Conservation (phyloP, 2,888 invertebrate species). For the Plagiodera versicolora region DNA sequence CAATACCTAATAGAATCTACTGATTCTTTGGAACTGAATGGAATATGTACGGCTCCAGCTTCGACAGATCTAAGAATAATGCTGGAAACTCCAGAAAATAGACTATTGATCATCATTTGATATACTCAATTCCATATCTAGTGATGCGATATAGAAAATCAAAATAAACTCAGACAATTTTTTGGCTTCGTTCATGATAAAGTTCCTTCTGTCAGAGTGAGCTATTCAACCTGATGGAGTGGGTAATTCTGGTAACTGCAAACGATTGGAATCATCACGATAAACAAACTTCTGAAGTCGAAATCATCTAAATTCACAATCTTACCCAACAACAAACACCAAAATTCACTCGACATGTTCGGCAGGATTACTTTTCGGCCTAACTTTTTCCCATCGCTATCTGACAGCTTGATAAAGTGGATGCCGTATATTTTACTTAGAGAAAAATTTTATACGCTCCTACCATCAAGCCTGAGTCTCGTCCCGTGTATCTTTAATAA, state of each 20-base stretch:
- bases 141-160: too few relatives aligned
- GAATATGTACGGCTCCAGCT: too few relatives aligned
- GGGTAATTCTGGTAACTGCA: background rate
- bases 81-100: too few relatives aligned
- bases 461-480: slow-evolving; percentile 37
- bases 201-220: background rate
- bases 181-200: background rate
- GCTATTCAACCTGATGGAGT: background rate
- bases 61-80: too few relatives aligned
- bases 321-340: background rate
- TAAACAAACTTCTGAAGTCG: background rate
- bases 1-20: too few relatives aligned
- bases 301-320: background rate
- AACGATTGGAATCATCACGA: background rate
- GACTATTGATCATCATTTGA: too few relatives aligned
- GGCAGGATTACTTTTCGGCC: slow-evolving; percentile 40
- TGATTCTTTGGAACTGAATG: too few relatives aligned
- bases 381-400: slow-evolving; percentile 33
- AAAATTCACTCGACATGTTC: slow-evolving; percentile 10
- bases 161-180: too few relatives aligned
- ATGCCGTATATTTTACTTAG: slow-evolving; percentile 50
- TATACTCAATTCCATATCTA: too few relatives aligned
- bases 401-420: slow-evolving; percentile 52
- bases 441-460: slow-evolving; percentile 45
- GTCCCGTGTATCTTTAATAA: slow-evolving; percentile 39